These are phyloP conservation scores for Phrynosoma platyrhinos DNA, from an alignment of 2,113 vertebrate genomes.

Conservation along the genomic window DNA sequence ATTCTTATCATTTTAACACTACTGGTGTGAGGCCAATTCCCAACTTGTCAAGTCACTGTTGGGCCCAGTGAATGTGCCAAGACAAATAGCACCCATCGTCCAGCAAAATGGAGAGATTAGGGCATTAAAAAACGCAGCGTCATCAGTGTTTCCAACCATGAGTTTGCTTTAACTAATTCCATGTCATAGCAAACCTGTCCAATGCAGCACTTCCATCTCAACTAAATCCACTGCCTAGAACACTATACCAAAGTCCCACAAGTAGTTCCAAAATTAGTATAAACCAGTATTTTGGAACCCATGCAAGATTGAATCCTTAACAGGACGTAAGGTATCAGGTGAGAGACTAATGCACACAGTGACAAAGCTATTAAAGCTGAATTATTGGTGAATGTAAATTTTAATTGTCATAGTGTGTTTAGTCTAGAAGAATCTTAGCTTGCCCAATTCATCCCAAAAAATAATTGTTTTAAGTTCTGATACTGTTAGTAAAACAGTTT, in stretches of 20 bases:
- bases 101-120: conserved; percentile 82
- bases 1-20: conserved; percentile 64
- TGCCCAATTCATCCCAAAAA: conserved; percentile 84
- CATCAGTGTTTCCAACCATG: conserved; percentile 82
- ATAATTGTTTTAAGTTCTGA: conserved; percentile 79
- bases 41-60: conserved; percentile 86
- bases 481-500: conserved; percentile 87
- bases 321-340: conserved; percentile 80
- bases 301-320: conserved; percentile 82
- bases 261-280: conserved; percentile 80
- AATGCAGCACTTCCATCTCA: conserved; percentile 81
- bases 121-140: conserved; percentile 80
- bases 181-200: conserved; percentile 82
- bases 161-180: conserved; percentile 80
- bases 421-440: conserved; percentile 78
- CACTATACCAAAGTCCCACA: conserved; percentile 83
- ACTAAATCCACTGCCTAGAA: conserved; percentile 82
- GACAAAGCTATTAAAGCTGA: conserved; percentile 82
- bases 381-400: conserved; percentile 77
- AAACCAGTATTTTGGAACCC: conserved; percentile 84
- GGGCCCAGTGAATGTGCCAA: conserved; percentile 84
- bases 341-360: conserved; percentile 79
- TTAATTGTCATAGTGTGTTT: conserved; percentile 80
- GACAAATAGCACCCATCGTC: conserved; percentile 83
- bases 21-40: conserved; percentile 80